Percentiles rank a stretch among this genome's conserved stretches.
phyloP scores from a whole-genome alignment of 2,797 vertebrate species.

The Pteronotus mesoamericanus region DNA sequence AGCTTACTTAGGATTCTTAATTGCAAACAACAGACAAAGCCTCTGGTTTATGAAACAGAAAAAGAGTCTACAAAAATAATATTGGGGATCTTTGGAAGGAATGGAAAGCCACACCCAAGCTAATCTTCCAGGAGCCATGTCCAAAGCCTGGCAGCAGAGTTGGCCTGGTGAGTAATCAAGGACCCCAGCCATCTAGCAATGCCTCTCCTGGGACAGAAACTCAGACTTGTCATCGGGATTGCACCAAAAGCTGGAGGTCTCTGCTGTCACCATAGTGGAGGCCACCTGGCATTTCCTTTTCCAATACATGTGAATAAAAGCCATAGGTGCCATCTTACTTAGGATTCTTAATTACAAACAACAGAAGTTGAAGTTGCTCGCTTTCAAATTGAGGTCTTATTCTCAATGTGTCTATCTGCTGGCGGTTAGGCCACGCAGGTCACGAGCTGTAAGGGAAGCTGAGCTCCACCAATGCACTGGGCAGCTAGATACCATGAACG shows the following conservation, averaged over 20 bases:
- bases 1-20: neutral
- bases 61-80: neutral
- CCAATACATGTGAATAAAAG: too few relatives aligned
- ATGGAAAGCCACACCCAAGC: neutral
- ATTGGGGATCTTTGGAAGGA: neutral
- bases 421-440: neutral
- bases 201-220: neutral
- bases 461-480: neutral
- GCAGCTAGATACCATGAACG: neutral
- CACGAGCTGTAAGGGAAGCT: neutral
- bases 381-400: neutral
- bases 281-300: neutral
- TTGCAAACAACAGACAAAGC: neutral
- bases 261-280: neutral
- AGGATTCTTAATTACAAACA: too few relatives aligned
- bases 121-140: neutral
- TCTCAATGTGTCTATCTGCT: neutral
- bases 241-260: neutral
- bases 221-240: neutral
- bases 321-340: too few relatives aligned
- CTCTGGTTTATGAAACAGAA: neutral
- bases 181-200: neutral
- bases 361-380: too few relatives aligned
- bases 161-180: neutral
- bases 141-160: neutral